Base-by-base conservation (phyloP, 1,140 invertebrate genomes). In the Pygmarrhopalites habei region DNA sequence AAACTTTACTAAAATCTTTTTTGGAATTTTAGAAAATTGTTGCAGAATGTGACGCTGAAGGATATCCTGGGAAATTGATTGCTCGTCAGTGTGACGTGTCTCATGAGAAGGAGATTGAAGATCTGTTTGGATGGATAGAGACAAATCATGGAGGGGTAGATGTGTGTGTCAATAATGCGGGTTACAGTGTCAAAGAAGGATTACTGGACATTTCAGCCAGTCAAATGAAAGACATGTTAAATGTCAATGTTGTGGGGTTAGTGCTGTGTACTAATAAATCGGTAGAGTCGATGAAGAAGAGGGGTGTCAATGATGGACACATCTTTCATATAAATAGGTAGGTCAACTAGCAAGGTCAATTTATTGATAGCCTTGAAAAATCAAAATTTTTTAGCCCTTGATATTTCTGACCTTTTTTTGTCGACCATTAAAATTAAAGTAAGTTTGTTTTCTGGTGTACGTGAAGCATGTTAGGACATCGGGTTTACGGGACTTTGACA, bases 81-180 rank as follows among this genome's bases (percentile, higher is more conserved):
- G 72, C 82, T 0, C 59, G 81, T 15, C 72, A 81, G 65, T 87
- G 86, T 72, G 88, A 90, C 72, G 72, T 90, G 1, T 76, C 77
- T 1, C 81, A 83, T 19, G 81, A 83, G 71, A 77, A 81, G 1
- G 83, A 87, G 0, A 81, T 90, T 41, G 71, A 81, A 15, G 74
- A 75, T n/a, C 81, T 85, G 44, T 90, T 90, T 71, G 72, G 81
- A 58, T 82, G 80, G 79, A 79, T 83, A 14, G 78, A 82, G 46
- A 72, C 79, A 12, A 79, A 80, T 1, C 74, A 84, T 30, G 85
- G 83, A 4, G 81, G 82, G 15, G 76, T 87, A 1, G 82, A 88
- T 72, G 75, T 90, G 1, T 76, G 88, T 44, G 76, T 90, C 28
- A 90, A 90, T 72, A 88, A 86, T 72, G 87, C 88, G 2, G 88